Evolutionary conservation across 1,140 invertebrate species (phyloP).

Genomic region (Ceratina japonica): DNA sequence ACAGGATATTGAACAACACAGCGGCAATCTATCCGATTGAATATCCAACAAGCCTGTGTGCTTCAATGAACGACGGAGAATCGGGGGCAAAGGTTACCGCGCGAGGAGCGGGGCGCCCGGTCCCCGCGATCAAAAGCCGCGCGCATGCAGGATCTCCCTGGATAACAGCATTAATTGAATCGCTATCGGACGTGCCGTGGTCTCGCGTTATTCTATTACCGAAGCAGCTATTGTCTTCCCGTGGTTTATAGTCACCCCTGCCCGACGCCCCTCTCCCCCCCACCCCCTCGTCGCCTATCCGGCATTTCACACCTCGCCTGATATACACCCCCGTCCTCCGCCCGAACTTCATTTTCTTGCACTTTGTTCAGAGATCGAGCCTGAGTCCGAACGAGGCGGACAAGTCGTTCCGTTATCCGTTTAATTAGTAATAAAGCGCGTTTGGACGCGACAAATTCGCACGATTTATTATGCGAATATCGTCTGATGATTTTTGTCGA

Average conservation of each 20-base stretch:
- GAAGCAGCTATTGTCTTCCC: conserved; percentile 73
- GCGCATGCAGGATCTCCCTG: conserved; percentile 67
- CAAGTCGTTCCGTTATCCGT: no score
- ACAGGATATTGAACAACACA: conserved; percentile 67
- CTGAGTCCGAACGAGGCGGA: no score
- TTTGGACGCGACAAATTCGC: no score
- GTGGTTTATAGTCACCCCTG: conserved; percentile 73
- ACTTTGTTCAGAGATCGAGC: no score
- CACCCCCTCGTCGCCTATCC: no score
- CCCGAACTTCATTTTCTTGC: no score
- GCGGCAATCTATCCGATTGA: conserved; percentile 70
- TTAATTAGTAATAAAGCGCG: no score
- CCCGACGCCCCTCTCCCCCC: no score
- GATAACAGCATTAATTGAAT: conserved; percentile 77
- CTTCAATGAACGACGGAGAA: conserved; percentile 45
- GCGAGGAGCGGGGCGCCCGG: background rate
- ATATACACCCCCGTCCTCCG: background rate
- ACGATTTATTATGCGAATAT: no score
- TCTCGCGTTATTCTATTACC: conserved; percentile 76
- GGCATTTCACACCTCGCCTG: conserved; percentile 30
- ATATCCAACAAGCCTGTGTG: conserved; percentile 66
- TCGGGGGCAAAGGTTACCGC: conserved; percentile 21
- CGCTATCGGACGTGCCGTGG: conserved; percentile 71
- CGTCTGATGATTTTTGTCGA: no score
- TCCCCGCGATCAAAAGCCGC: conserved; percentile 70